phyloP scores from a whole-genome alignment of 1,140 invertebrate genomes.

The Lepidotrigona ventralis region DNA sequence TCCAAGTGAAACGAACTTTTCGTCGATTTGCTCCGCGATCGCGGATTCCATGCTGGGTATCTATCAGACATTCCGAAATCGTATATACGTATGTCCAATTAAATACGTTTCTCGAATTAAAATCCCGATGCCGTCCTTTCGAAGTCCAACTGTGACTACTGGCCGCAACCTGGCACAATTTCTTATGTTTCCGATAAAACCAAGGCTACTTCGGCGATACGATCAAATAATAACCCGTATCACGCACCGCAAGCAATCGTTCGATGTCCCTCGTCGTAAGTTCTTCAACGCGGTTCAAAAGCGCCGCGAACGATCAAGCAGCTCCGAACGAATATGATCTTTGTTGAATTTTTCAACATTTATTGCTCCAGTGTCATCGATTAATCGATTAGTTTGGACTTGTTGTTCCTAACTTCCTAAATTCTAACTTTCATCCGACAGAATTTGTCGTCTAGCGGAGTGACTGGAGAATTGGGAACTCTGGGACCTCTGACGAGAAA shows the following conservation, averaged over 20 bases:
- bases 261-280: slow-evolving; percentile 4
- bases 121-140: slow-evolving; percentile 18
- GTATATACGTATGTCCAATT: slow-evolving; percentile 37
- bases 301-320: background rate
- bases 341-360: too few species aligned
- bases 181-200: background rate
- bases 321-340: too few species aligned
- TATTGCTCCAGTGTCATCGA: too few species aligned
- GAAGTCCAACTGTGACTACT: background rate
- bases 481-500: too few species aligned
- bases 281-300: background rate
- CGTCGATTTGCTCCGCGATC: slow-evolving; percentile 36
- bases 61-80: slow-evolving; percentile 45
- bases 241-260: slow-evolving; percentile 18
- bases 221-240: slow-evolving; percentile 33
- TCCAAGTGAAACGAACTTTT: slow-evolving; percentile 1
- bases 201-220: background rate
- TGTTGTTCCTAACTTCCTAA: too few species aligned
- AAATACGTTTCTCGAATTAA: slow-evolving; percentile 46
- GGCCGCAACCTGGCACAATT: background rate
- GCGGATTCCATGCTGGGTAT: slow-evolving; percentile 4
- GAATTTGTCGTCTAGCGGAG: too few species aligned
- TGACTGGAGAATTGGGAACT: too few species aligned
- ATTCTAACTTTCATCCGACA: too few species aligned
- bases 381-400: too few species aligned